A percentile compares a stretch with the other conserved stretches of the same genome.
phyloP scores from a whole-genome alignment of 2,888 invertebrate species.

The Ophonus ardosiacus region DNA sequence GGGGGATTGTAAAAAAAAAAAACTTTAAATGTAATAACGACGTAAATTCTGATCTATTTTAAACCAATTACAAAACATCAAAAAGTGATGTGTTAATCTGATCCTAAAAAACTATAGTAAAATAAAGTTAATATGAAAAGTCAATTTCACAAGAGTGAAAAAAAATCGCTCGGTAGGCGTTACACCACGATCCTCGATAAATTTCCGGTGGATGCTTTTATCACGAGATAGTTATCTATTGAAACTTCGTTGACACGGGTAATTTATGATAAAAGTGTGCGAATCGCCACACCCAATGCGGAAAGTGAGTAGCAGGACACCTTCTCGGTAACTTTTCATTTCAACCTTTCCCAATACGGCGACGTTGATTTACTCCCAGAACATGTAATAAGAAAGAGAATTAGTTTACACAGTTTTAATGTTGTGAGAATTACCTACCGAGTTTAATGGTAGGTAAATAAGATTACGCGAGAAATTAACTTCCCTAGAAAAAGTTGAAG shows the following conservation, averaged over 20 bases:
- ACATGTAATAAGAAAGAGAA: no score
- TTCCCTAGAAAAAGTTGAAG: no score
- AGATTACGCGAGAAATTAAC: no score
- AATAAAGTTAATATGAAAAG: constrained; percentile 19
- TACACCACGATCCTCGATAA: constrained; percentile 12
- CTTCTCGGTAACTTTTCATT: background rate
- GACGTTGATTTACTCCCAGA: background rate
- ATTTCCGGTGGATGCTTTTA: constrained; percentile 36
- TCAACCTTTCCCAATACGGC: background rate
- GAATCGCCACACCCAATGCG: constrained; percentile 16
- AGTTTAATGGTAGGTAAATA: no score
- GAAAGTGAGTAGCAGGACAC: background rate
- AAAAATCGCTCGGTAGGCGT: constrained; percentile 15
- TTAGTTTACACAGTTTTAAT: no score
- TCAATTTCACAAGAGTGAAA: constrained; percentile 22
- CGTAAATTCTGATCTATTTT: background rate
- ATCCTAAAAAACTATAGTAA: background rate
- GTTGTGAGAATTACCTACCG: no score
- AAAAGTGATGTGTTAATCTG: constrained; percentile 25
- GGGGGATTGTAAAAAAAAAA: no score
- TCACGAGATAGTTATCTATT: constrained; percentile 21
- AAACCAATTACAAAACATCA: constrained; percentile 8
- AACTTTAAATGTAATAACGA: no score
- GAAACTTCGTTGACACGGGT: constrained; percentile 40
- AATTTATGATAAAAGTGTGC: constrained; percentile 32